A percentile compares a stretch with the other conserved stretches of the same genome.
phyloP scores from a whole-genome alignment of 1,140 invertebrate genomes.

The Philotrypesis tridentata region DNA sequence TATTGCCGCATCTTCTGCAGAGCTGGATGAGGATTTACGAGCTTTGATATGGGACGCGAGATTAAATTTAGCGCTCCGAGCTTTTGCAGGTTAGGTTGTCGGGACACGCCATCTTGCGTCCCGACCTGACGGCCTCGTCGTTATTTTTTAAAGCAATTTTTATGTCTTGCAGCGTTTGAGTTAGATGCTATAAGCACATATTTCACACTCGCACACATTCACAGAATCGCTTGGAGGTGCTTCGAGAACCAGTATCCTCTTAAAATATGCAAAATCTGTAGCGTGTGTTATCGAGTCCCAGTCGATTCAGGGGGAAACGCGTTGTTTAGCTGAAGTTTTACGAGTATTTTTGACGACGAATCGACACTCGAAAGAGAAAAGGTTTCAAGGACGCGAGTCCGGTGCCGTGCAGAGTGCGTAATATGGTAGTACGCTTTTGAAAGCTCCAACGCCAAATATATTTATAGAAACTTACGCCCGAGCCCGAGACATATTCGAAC shows the following conservation, averaged over 20 bases:
- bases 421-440: background rate
- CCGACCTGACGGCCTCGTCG: too few species aligned
- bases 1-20: background rate
- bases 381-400: background rate
- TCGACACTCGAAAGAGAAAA: background rate
- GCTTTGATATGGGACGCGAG: background rate
- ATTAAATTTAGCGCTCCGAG: background rate
- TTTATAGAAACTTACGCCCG: too few species aligned
- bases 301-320: too few species aligned
- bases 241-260: background rate
- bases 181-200: too few species aligned
- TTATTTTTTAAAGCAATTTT: too few species aligned
- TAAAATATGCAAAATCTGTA: background rate
- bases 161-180: too few species aligned
- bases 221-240: too few species aligned
- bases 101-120: background rate
- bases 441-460: too few species aligned
- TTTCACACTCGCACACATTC: too few species aligned
- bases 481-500: background rate
- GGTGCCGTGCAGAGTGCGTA: background rate
- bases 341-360: background rate
- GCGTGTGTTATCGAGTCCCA: too few species aligned
- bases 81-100: too few species aligned
- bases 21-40: background rate
- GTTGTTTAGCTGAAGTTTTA: background rate